Conservation (phyloP, 2,888 invertebrate genomes). For the Dolichopus griseipennis region DNA sequence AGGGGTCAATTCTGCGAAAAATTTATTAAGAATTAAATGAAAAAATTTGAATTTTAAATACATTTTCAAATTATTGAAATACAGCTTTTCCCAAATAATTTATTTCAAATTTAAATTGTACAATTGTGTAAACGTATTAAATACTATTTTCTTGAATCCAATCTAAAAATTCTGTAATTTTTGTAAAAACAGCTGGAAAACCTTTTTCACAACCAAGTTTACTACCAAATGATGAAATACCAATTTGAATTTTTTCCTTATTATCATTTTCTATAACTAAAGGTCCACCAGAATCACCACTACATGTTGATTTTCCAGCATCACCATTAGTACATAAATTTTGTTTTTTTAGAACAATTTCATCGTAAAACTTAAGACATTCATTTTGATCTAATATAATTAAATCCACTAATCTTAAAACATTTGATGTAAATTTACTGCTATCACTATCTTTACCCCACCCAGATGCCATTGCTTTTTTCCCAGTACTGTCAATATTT, state of each 20-base stretch:
- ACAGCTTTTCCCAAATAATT: too few species aligned
- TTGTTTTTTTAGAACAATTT: constrained; percentile 21
- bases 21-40: too few species aligned
- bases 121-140: too few species aligned
- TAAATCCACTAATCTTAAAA: constrained; percentile 12
- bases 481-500: constrained; percentile 17
- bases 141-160: constrained; percentile 28
- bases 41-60: too few species aligned
- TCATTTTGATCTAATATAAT: constrained; percentile 10
- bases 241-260: constrained; percentile 25
- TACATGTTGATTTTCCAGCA: constrained; percentile 30
- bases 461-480: constrained; percentile 31
- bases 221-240: constrained; percentile 34
- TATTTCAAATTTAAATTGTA: too few species aligned
- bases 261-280: constrained; percentile 22
- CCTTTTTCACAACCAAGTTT: constrained; percentile 29
- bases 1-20: too few species aligned
- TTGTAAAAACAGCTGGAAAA: constrained; percentile 33
- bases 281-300: constrained; percentile 39
- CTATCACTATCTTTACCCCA: constrained; percentile 32
- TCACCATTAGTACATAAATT: constrained; percentile 27
- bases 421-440: constrained; percentile 21
- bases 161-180: constrained; percentile 27
- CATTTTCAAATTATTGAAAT: too few species aligned
- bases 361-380: constrained; percentile 10